Evolutionary conservation across 2,888 invertebrate species (phyloP), one percentile per base, ranked within the genome.

Genomic region (Mythimna vitellina): DNA sequence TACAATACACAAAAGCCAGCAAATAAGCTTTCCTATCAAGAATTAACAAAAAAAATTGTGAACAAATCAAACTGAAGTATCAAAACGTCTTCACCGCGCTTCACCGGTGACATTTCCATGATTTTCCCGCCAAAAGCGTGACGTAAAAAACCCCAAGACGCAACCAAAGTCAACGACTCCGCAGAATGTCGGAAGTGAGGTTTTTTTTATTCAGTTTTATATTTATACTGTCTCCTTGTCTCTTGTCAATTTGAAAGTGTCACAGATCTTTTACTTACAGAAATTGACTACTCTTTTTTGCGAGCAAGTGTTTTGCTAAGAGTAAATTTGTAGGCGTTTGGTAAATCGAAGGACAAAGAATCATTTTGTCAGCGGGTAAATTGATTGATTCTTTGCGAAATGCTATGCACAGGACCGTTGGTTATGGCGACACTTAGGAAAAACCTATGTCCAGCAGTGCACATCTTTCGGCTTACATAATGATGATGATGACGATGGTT

Each of bases 31-130:
- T 14, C 46, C 46, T 17, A 46, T 17, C 46, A 3, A 46, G 2
- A 46, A 6, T 46, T 46, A 17, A 46, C 14, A 42, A 46, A 46
- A 46, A 46, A 20, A 17, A 14, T 9, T 3, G 22, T 25, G 17
- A 20, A 10, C 9, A 56, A 56, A 68, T 32, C 0, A 12, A n/a
- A 65, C 0, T 10, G 14, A 87, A 92, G 87, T 89, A 93, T 89
- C 93, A 92, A 94, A 70, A 81, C 57, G 1, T 1, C 9, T 81
- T 8, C 9, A 32, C 51, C 82, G n/a, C 7, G 17, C 63, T 65
- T 73, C 79, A 85, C 89, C 89, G 88, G 90, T 93, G 91, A 91
- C 90, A 91, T 91, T 91, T 91, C 82, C 90, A 88, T 89, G 91
- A 90, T 87, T 82, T 90, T 87, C 87, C 86, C 87, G 85, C 83